Evolutionary conservation across 2,888 invertebrate genomes (phyloP).

Genomic region (Cataglyphis cursor): DNA sequence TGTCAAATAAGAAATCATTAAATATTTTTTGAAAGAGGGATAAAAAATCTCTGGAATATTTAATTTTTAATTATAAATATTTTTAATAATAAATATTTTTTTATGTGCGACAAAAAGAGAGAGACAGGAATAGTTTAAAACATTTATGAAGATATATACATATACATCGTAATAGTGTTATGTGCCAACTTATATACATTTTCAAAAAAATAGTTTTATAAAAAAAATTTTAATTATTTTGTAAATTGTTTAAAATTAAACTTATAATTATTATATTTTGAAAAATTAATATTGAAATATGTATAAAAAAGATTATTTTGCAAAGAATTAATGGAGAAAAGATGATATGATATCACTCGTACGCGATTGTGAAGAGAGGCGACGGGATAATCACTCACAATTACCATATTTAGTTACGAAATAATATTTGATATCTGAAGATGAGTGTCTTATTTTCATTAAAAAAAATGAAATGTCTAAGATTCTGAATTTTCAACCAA

Average conservation of each 20-base stretch:
- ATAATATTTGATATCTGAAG: no score
- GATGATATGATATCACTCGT: neutral
- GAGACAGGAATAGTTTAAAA: neutral
- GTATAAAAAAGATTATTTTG: neutral
- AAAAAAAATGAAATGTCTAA: no score
- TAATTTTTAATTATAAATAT: neutral
- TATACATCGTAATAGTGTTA: neutral
- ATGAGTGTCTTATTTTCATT: no score
- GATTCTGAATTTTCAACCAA: constrained; percentile 6
- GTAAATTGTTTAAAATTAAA: neutral
- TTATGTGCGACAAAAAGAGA: neutral
- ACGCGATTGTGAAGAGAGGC: neutral
- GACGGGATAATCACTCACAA: neutral
- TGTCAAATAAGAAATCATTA: neutral
- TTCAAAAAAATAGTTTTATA: neutral
- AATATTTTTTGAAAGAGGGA: neutral
- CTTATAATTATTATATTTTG: neutral
- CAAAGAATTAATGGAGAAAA: neutral
- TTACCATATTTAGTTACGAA: no score
- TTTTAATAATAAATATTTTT: neutral
- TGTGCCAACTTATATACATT: neutral
- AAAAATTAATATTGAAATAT: neutral
- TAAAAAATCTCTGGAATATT: neutral
- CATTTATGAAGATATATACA: neutral
- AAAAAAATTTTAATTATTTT: neutral